A percentile compares a stretch with the other conserved stretches of the same genome.
phyloP scores from a whole-genome alignment of 1,140 invertebrate species.

The Dinoponera quadriceps region DNA sequence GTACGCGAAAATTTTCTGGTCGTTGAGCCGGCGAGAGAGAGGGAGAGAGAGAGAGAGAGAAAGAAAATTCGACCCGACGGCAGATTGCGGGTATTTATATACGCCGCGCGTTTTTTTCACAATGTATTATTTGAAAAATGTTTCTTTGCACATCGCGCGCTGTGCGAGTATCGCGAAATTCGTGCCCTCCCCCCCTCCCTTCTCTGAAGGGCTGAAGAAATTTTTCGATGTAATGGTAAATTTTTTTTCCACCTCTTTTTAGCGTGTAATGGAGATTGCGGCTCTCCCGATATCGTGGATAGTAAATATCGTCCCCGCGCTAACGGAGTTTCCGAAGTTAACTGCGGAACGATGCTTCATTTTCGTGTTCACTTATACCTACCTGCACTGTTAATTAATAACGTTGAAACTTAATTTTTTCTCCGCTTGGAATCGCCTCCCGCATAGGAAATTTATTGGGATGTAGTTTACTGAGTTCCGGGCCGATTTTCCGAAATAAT shows the following conservation, averaged over 20 bases:
- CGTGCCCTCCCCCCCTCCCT: no score
- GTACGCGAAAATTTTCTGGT: conserved; percentile 53
- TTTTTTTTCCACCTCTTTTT: background rate
- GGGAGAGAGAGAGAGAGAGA: conserved; percentile 21
- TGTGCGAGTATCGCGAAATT: conserved; percentile 4
- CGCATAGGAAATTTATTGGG: no score
- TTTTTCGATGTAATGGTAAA: background rate
- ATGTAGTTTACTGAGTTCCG: no score
- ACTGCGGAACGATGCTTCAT: no score
- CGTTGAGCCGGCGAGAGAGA: conserved; percentile 37
- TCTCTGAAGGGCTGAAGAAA: background rate
- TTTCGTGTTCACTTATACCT: no score
- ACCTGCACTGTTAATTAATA: no score
- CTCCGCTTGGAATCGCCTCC: background rate
- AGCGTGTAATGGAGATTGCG: background rate
- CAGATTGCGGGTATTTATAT: conserved; percentile 54
- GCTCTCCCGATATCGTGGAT: background rate
- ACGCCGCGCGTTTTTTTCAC: conserved; percentile 15
- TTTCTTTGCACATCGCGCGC: background rate
- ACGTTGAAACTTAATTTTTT: background rate
- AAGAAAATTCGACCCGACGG: conserved; percentile 37
- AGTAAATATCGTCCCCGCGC: background rate
- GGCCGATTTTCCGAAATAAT: no score
- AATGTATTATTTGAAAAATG: conserved; percentile 52
- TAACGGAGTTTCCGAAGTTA: no score